Evolutionary conservation across 2,888 invertebrate species (phyloP), one percentile per base, ranked within the genome.

Genomic region (Perizoma flavofasciatum): DNA sequence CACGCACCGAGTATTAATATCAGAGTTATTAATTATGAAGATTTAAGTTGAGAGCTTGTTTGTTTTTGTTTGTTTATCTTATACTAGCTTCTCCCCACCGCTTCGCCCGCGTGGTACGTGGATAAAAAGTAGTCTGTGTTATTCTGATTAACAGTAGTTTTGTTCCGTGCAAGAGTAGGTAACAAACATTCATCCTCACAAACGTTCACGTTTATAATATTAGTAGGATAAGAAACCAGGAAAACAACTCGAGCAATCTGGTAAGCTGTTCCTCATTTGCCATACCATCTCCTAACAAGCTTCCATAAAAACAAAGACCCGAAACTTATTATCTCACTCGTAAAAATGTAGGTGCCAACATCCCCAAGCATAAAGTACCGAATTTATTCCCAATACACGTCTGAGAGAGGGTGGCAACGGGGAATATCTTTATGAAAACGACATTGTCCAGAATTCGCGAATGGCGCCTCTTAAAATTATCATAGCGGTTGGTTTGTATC

Each of bases 271-370:
- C 65, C 68, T 74, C 73, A 77, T 79, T 74, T 77, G 69, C 72
- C 66, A 67, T 70, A 68, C 55, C 65, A 59, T 70, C 63, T 74
- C 69, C 66, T 71, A 75, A 76, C 72, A 76, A 74, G 72, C 73
- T 70, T 69, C 72, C 75, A 78, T 78, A 81, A 79, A 81, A 72
- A 68, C 75, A 76, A 72, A 69, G 71, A 71, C 79, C 77, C 77
- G 74, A 73, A 70, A 53, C 63, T 50, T 69, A 70, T 73, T 72
- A 73, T 72, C 67, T 67, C 63, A 65, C 63, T 78, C 81, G 74
- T 83, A 84, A 83, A 82, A 83, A 77, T 73, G 75, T 74, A 81
- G 76, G 80, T 81, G 82, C 78, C 80, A 79, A 77, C 75, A 74
- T 74, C 75, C 78, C 78, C 68, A 60, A 65, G 62, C 74, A 80